Percentiles rank a stretch among this genome's conserved stretches.
These are phyloP conservation scores for Pholis gunnellus DNA, from an alignment of 2,113 vertebrate species.

Conservation along the genomic window DNA sequence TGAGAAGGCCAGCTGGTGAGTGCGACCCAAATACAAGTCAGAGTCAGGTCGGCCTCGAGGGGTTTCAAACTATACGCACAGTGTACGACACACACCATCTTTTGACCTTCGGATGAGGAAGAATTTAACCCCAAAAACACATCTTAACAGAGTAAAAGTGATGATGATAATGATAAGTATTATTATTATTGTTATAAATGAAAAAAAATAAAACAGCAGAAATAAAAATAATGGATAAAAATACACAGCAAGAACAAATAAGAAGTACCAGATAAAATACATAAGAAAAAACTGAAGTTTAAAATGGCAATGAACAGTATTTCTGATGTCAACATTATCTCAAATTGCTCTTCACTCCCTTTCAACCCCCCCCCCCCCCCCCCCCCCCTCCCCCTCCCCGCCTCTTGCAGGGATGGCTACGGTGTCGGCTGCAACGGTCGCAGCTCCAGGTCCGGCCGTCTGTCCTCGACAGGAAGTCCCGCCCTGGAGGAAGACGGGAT, in stretches of 20 bases:
- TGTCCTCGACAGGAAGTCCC: conserved; percentile 79
- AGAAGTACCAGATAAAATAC: not conserved
- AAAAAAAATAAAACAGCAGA: not conserved
- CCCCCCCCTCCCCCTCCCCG: not conserved
- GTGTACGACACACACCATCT: not conserved
- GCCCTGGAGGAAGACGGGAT: conserved; percentile 93
- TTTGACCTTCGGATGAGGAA: not conserved
- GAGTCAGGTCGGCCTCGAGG: not conserved
- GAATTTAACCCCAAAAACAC: too few species aligned
- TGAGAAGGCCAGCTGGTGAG: conserved; percentile 91
- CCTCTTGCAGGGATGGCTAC: conserved; percentile 75
- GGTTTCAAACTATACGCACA: not conserved
- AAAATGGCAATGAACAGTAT: not conserved
- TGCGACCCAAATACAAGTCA: not conserved
- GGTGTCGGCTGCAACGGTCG: conserved; percentile 86
- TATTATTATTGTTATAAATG: too few species aligned
- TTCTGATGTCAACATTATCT: not conserved
- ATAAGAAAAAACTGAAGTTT: too few species aligned
- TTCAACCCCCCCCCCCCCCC: too few species aligned
- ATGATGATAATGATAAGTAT: too few species aligned
- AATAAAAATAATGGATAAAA: not conserved
- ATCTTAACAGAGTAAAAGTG: too few species aligned
- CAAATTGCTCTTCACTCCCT: not conserved
- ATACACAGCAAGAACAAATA: not conserved
- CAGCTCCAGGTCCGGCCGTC: conserved; percentile 82